Base-by-base conservation (phyloP, 2,113 vertebrate species). In the Struthio camelus region DNA sequence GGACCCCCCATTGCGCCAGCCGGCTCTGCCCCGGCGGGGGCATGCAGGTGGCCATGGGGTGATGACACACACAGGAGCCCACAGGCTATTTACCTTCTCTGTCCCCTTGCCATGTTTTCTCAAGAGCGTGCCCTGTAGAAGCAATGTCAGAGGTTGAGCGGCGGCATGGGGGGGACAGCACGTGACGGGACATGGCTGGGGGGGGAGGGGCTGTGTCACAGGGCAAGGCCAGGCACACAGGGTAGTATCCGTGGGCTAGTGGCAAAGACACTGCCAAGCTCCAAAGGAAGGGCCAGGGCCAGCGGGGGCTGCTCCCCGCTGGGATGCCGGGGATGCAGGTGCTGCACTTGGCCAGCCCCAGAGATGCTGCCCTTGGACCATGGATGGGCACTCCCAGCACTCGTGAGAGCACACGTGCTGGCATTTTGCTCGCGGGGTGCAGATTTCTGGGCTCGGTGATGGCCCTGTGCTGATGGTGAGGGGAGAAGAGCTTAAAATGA, bases 31-130 rank as follows among this genome's bases (percentile, higher is more conserved):
- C 17, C 32, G 24, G 42, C 9, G 58, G 64, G 87, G 44, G 85
- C 91, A 71, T n/a, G 0, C 25, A 64, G 0, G 76, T 24, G 85
- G 75, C 88, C 91, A 75, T 8, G 0, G 84, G 84, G 38, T 14
- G 2, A 91, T 73, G 88, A 96, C 96, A 96, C 95, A 97, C 96
- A 98, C 5, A 83, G 91, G 79, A 72, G 69, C 83, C 93, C 92
- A 89, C 73, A 50, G 69, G 72, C 97, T 95, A 93, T 92, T 98
- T 98, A 98, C 98, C 98, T 98, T 98, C 97, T 98, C 98, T 97
- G 98, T 97, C 95, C 98, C 98, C 97, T 98, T 98, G 98, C 98
- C 98, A 97, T 98, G 98, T 96, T 98, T 98, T 98, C 98, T 98
- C 98, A 98, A 98, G 97, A 98, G 98, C 90, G 97, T 98, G 54